These are phyloP conservation scores for Drosophila mulleri DNA, from an alignment of 2,888 invertebrate genomes.

Conservation along the genomic window DNA sequence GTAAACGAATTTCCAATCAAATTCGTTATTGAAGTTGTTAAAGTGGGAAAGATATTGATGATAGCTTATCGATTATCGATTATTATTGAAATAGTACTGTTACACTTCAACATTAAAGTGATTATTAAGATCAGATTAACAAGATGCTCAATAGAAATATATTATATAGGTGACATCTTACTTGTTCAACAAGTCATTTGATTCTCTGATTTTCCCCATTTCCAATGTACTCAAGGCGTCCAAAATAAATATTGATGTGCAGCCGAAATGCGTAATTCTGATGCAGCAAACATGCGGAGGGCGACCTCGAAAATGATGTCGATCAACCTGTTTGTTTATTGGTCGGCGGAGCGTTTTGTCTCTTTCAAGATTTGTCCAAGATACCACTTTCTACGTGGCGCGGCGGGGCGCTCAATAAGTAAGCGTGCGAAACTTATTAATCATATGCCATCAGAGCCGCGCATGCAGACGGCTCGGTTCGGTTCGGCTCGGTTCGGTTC, in stretches of 20 bases:
- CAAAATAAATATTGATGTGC: neutral
- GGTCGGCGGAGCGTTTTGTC: slow-evolving; percentile 43
- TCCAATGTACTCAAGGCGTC: neutral
- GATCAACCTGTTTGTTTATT: slow-evolving; percentile 58
- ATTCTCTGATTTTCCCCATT: neutral
- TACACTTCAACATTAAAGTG: neutral
- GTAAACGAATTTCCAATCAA: too few species aligned
- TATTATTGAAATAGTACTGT: too few species aligned
- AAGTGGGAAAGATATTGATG: neutral
- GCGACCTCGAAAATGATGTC: slow-evolving; percentile 45
- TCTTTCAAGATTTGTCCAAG: slow-evolving; percentile 33
- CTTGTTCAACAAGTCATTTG: too few species aligned
- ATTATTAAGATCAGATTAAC: too few species aligned
- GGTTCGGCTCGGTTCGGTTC: slow-evolving; percentile 9
- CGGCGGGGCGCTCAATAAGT: slow-evolving; percentile 59
- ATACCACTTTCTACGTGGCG: slow-evolving; percentile 44
- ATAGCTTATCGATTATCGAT: neutral
- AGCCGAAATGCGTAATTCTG: slow-evolving; percentile 5
- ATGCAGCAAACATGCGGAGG: slow-evolving; percentile 1
- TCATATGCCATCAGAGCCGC: slow-evolving; percentile 58
- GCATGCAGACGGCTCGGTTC: slow-evolving; percentile 10
- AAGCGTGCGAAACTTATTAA: slow-evolving; percentile 80
- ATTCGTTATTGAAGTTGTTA: neutral
- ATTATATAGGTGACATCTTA: too few species aligned
- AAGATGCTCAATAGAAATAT: neutral